Evolutionary conservation across 2,113 vertebrate genomes (phyloP).

Genomic region (Garra rufa): DNA sequence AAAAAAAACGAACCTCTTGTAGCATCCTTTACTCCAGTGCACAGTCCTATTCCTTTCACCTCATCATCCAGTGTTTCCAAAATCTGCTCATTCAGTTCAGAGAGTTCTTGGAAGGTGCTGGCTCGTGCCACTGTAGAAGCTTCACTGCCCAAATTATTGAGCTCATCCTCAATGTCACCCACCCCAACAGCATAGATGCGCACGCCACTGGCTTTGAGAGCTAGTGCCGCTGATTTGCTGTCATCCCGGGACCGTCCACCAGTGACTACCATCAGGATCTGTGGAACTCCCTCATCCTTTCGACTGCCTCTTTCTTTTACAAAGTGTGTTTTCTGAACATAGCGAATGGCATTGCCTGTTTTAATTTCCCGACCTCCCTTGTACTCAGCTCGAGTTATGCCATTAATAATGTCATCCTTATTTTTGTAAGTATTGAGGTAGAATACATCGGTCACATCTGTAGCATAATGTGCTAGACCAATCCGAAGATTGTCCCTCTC

Average conservation of each 20-base stretch:
- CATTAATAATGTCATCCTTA: slow-evolving; percentile 81
- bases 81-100: slow-evolving; percentile 90
- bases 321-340: slow-evolving; percentile 85
- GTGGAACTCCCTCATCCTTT: slow-evolving; percentile 83
- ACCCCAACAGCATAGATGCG: slow-evolving; percentile 89
- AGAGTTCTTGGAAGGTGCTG: slow-evolving; percentile 78
- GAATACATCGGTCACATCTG: slow-evolving; percentile 89
- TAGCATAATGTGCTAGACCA: slow-evolving; percentile 88
- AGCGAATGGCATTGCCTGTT: slow-evolving; percentile 83
- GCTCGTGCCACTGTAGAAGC: slow-evolving; percentile 81
- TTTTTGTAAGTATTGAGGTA: slow-evolving; percentile 84
- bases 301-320: slow-evolving; percentile 87
- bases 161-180: slow-evolving; percentile 79
- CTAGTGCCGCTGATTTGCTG: slow-evolving; percentile 78
- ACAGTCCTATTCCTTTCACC: slow-evolving; percentile 80
- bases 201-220: slow-evolving; percentile 78
- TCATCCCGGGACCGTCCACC: slow-evolving; percentile 87
- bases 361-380: slow-evolving; percentile 86
- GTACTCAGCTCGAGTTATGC: slow-evolving; percentile 82
- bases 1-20: slow-evolving; percentile 24
- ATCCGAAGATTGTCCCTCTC: slow-evolving; percentile 84
- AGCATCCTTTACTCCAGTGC: slow-evolving; percentile 57
- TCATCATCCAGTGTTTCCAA: slow-evolving; percentile 84
- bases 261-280: slow-evolving; percentile 88
- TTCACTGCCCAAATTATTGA: slow-evolving; percentile 83